A percentile compares a stretch with the other conserved stretches of the same genome.
Evolutionary conservation across 2,888 invertebrate genomes (phyloP).

Genomic region (Epistrophe eligans): DNA sequence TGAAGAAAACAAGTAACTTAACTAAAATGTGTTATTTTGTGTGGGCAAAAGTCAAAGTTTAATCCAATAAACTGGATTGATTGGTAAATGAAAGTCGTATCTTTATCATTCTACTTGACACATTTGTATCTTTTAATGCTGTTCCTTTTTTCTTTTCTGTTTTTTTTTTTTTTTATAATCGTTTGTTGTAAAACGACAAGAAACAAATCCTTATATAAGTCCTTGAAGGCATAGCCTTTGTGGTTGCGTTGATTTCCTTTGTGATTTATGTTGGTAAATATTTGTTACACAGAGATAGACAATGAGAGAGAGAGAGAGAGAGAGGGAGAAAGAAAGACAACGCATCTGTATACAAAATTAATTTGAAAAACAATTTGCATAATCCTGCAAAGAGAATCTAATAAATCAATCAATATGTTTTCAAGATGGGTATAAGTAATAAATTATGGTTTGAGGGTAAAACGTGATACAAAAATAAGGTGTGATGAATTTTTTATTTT

Average conservation of each 20-base stretch:
- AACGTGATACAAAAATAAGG: not conserved
- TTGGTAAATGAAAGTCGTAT: conserved; percentile 44
- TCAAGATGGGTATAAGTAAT: not conserved
- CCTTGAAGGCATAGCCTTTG: not conserved
- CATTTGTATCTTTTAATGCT: conserved; percentile 25
- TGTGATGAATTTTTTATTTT: not conserved
- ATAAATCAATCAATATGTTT: conserved; percentile 17
- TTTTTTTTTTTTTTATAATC: not conserved
- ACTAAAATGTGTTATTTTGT: conserved; percentile 14
- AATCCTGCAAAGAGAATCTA: not conserved
- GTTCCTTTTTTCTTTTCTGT: not conserved
- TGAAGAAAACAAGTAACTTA: conserved; percentile 6
- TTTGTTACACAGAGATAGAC: not conserved
- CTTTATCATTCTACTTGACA: conserved; percentile 35
- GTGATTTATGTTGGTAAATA: conserved; percentile 39
- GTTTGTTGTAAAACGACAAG: not conserved
- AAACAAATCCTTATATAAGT: conserved; percentile 1
- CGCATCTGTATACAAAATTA: not conserved
- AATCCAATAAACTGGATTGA: conserved; percentile 41
- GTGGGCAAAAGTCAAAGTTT: conserved; percentile 24
- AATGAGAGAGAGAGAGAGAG: too few relatives aligned
- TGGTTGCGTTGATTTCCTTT: conserved; percentile 23
- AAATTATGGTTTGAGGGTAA: conserved; percentile 11
- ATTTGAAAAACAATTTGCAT: conserved; percentile 31
- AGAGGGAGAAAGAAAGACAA: not conserved